Conservation (phyloP, 2,797 vertebrate genomes). For the Sebastes steindachneri region DNA sequence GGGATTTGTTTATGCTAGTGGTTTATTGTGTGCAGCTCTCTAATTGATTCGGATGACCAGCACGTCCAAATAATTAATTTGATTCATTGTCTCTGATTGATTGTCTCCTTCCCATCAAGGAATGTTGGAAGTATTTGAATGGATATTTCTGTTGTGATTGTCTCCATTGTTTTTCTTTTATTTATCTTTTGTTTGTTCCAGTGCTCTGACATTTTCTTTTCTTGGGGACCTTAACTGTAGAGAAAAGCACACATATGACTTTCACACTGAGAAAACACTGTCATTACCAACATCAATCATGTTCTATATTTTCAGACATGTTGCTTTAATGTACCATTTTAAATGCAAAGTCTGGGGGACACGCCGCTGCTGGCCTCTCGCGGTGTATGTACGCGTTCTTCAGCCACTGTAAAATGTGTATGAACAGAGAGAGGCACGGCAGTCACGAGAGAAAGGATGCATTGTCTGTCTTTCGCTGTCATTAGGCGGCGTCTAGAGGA, state of each 20-base stretch:
- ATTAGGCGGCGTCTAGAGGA: slow-evolving; percentile 91
- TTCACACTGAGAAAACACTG: slow-evolving; percentile 78
- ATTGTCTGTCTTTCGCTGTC: slow-evolving; percentile 89
- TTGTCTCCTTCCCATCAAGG: slow-evolving; percentile 38
- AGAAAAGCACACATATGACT: slow-evolving; percentile 73
- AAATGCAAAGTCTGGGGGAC: slow-evolving; percentile 78
- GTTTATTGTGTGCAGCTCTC: slow-evolving; percentile 65
- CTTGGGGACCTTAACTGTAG: slow-evolving; percentile 60
- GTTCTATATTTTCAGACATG: slow-evolving; percentile 72
- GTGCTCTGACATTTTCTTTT: slow-evolving; percentile 46
- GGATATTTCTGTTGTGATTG: slow-evolving; percentile 45
- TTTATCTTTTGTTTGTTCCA: slow-evolving; percentile 22
- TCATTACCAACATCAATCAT: slow-evolving; percentile 84
- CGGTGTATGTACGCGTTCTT: slow-evolving; percentile 66
- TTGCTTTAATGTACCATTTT: slow-evolving; percentile 86
- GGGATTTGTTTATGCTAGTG: slow-evolving; percentile 65
- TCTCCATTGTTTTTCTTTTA: slow-evolving; percentile 1
- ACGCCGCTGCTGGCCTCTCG: slow-evolving; percentile 52
- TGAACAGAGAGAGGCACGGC: slow-evolving; percentile 69
- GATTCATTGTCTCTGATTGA: slow-evolving; percentile 67
- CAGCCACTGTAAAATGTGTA: slow-evolving; percentile 75
- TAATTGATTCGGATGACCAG: slow-evolving; percentile 79
- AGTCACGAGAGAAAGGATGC: slow-evolving; percentile 79
- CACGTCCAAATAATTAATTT: slow-evolving; percentile 72
- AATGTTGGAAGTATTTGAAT: slow-evolving; percentile 35